Evolutionary conservation across 2,113 vertebrate species (phyloP), one percentile per base, ranked within the genome.

Genomic region (Eulemur macaco): DNA sequence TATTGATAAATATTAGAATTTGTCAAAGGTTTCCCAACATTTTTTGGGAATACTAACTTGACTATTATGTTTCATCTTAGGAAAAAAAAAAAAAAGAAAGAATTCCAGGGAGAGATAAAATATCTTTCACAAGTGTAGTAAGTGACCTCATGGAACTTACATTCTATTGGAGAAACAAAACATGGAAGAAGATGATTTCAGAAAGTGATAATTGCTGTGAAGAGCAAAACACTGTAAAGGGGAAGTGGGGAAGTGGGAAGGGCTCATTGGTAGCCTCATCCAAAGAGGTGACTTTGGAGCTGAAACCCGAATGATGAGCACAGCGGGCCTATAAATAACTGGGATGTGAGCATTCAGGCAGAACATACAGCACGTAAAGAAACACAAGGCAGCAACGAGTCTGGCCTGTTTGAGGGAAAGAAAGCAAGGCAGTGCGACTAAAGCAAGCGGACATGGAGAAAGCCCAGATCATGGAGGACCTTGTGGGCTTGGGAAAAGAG

Each of bases 51-150:
- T 14, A 7, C 69, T 76, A 17, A 93, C 25, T 9, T 1, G 3
- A 20, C 15, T 8, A 7, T 42, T 15, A 39, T 64, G 15, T 88
- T 52, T 37, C 3, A 0, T 82, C 93, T 77, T 94, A 99, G 99
- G 99, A 99, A 86, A 60, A 60, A 60, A 25, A 4, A 56, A 27
- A 60, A 9, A 60, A 63, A 63, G 60, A 63, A 63, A 63, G 60
- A 63, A 63, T 29, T 77, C 8, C 17, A 54, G 34, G 47, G 76
- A 95, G 63, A 92, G 5, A 34, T 47, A 81, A 69, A n/a, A 11
- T 81, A 29, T 25, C 42, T 71, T 58, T 89, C 31, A 47, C 12
- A 54, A 56, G 23, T 47, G 3, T 83, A 78, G 29, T 56, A 83
- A 86, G 29, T 50, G 20, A 63, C 69, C 37, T 83, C 3, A 1